phyloP scores from a whole-genome alignment of 2,797 vertebrate species.

The Spinibarbus caldwelli region DNA sequence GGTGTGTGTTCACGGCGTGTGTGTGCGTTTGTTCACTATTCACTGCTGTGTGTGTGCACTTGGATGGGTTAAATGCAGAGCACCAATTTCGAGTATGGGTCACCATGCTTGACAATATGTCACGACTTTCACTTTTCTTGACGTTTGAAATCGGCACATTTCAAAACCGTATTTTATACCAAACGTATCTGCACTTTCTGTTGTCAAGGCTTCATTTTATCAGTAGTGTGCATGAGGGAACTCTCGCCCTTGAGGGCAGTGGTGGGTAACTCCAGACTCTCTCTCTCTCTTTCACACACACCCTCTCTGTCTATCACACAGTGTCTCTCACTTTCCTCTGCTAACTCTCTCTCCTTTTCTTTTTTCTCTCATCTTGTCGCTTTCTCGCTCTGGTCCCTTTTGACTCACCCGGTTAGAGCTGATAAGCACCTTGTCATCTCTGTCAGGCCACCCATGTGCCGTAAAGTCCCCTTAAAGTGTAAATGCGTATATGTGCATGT shows the following conservation, averaged over 20 bases:
- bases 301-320: slow-evolving; percentile 6
- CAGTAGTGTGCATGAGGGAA: slow-evolving; percentile 2
- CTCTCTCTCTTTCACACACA: background rate
- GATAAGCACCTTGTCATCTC: slow-evolving; percentile 41
- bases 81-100: too few relatives aligned
- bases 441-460: slow-evolving; percentile 29
- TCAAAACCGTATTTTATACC: background rate
- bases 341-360: slow-evolving; percentile 1
- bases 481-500: background rate
- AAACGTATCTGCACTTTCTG: slow-evolving; percentile 17
- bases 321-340: slow-evolving; percentile 16
- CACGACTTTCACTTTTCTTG: background rate
- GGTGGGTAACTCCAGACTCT: slow-evolving; percentile 2
- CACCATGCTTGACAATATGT: too few relatives aligned
- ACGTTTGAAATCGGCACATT: background rate
- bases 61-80: too few relatives aligned
- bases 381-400: slow-evolving; percentile 16
- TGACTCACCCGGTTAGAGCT: slow-evolving; percentile 7
- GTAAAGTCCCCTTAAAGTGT: slow-evolving; percentile 11
- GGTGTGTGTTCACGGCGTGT: too few relatives aligned
- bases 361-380: background rate
- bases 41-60: too few relatives aligned
- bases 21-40: too few relatives aligned
- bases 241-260: slow-evolving; percentile 36
- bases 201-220: slow-evolving; percentile 26